Evolutionary conservation across 2,888 invertebrate genomes (phyloP), one percentile per base, ranked within the genome.

Genomic region (Epinotia demarniana): DNA sequence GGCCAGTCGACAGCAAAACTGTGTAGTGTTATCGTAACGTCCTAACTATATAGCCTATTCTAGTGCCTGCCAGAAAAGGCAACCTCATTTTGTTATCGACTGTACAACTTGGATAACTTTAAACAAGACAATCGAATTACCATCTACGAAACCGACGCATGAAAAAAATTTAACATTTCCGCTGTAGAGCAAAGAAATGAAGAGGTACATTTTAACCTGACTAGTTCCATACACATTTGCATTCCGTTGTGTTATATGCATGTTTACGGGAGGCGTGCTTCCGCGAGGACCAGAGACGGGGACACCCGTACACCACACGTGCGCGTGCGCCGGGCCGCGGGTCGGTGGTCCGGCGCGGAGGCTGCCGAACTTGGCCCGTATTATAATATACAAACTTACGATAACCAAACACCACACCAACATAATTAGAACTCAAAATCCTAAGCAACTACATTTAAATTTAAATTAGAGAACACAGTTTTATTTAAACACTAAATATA

Each of bases 351-450:
- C n/a, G 43, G 33, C 18, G 61, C 43, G 61, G 18, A 43, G 46
- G 33, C 23, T 39, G 43, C 39, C 23, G 60, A 43, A 53, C 75
- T 72, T 13, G 19, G 75, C 46, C 75, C 75, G 57, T 19, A 27
- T 61, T 69, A 72, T 49, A 64, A 57, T 70, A 70, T 62, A 75
- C 63, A 64, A 75, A 83, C 92, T 92, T 90, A 91, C 83, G 87
- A 89, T 89, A 92, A 91, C 91, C 87, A 88, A 93, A 93, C 92
- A 93, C 92, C 93, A 93, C 93, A 92, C 93, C 87, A 91, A 93
- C 93, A 91, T 92, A 93, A 92, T 91, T 92, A 89, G 88, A 92
- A 91, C 88, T 86, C 89, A 92, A 90, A 88, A 87, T 85, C 89
- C 91, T 91, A 93, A 90, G 85, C 93, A 93, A 94, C 84, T 75